Evolutionary conservation across 1,140 invertebrate species (phyloP).

Genomic region (Drosophila lacertosa): DNA sequence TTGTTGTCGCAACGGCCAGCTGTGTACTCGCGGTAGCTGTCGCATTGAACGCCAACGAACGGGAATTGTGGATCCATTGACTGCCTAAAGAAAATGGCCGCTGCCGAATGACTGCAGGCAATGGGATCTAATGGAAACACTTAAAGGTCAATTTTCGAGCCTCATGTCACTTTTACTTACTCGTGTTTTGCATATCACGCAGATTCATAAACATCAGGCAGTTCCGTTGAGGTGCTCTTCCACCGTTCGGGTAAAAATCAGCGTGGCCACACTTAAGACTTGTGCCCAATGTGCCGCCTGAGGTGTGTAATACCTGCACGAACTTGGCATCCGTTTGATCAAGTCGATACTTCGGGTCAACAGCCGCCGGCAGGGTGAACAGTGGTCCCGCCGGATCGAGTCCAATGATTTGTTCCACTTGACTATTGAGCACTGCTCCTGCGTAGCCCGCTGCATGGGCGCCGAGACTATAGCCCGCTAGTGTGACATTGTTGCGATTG

Average conservation of each 20-base stretch:
- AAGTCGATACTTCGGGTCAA: conserved; percentile 88
- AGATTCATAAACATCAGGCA: conserved; percentile 85
- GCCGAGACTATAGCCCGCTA: conserved; percentile 93
- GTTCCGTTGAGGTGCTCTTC: conserved; percentile 90
- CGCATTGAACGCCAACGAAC: conserved; percentile 86
- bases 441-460: conserved; percentile 95
- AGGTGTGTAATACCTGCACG: conserved; percentile 96
- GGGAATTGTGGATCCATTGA: conserved; percentile 86
- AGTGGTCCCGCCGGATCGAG: conserved; percentile 94
- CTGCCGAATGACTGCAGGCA: conserved; percentile 89
- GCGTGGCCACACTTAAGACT: conserved; percentile 90
- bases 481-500: conserved; percentile 86
- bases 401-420: conserved; percentile 85
- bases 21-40: conserved; percentile 86
- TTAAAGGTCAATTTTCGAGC: background rate
- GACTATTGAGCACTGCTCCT: conserved; percentile 86
- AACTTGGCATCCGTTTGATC: conserved; percentile 91
- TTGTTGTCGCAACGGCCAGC: conserved; percentile 76
- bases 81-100: conserved; percentile 88
- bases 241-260: conserved; percentile 95
- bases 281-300: conserved; percentile 91
- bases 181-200: conserved; percentile 71
- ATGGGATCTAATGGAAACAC: conserved; percentile 84
- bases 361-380: conserved; percentile 87
- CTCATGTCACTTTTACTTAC: conserved; percentile 29